phyloP scores from a whole-genome alignment of 2,888 invertebrate species.

The Blomia tropicalis region DNA sequence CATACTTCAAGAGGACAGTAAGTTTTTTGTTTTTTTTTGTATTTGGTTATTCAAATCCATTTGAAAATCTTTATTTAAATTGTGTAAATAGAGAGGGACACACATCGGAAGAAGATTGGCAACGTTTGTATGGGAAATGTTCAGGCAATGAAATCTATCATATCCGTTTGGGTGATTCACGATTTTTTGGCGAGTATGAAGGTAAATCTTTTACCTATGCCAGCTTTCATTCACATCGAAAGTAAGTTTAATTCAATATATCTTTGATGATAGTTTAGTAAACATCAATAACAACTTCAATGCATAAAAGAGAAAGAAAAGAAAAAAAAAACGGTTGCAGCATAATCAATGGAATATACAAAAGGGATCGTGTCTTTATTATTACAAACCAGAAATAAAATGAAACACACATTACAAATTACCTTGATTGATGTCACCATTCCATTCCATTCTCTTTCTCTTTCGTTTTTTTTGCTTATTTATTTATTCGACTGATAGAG shows the following conservation, averaged over 20 bases:
- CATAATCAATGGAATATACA: too few species aligned
- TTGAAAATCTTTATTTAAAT: neutral
- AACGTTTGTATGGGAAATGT: slow-evolving; percentile 89
- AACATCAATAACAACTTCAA: too few species aligned
- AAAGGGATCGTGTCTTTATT: too few species aligned
- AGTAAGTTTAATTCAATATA: slow-evolving; percentile 45
- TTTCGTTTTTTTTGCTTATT: too few species aligned
- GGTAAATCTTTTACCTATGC: slow-evolving; percentile 99
- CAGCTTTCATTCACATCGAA: slow-evolving; percentile 94
- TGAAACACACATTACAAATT: too few species aligned
- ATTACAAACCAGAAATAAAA: too few species aligned
- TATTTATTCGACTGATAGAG: too few species aligned
- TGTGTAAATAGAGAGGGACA: slow-evolving; percentile 70
- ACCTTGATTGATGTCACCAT: too few species aligned
- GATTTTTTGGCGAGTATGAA: slow-evolving; percentile 95
- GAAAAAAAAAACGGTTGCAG: too few species aligned
- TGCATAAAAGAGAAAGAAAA: too few species aligned
- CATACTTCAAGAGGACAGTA: slow-evolving; percentile 96
- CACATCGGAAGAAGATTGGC: slow-evolving; percentile 92
- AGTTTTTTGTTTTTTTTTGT: slow-evolving; percentile 40
- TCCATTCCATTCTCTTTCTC: too few species aligned
- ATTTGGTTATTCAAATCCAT: neutral
- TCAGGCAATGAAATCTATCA: slow-evolving; percentile 99
- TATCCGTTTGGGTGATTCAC: slow-evolving; percentile 78
- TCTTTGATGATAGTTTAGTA: too few species aligned